Percentiles rank a stretch among this genome's conserved stretches.
These are phyloP conservation scores for Mesorhabditis spiculigera DNA, from an alignment of 2,888 invertebrate genomes.

Conservation along the genomic window DNA sequence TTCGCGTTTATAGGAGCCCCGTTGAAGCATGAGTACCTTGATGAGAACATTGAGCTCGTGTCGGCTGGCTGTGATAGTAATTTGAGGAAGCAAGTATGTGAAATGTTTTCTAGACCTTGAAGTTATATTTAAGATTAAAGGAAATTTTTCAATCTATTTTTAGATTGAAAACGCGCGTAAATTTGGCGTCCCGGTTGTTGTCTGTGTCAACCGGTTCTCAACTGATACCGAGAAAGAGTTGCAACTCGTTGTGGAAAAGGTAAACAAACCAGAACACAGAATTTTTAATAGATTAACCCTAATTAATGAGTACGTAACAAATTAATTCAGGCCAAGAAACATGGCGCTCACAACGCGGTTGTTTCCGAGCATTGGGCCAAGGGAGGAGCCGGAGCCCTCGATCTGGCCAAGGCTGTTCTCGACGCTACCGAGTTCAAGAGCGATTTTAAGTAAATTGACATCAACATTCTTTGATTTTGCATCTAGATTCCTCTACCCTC, in stretches of 20 bases:
- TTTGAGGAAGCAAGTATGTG: constrained; percentile 71
- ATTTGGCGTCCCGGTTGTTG: constrained; percentile 87
- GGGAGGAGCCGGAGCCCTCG: constrained; percentile 82
- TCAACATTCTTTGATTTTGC: too few relatives aligned
- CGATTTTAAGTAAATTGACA: constrained; percentile 15
- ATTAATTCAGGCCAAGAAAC: constrained; percentile 65
- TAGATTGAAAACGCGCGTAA: constrained; percentile 83
- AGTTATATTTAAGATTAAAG: not conserved
- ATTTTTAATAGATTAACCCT: not conserved
- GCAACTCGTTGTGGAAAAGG: constrained; percentile 70
- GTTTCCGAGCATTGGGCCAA: constrained; percentile 81
- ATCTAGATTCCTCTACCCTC: constrained; percentile 52
- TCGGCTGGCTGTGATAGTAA: constrained; percentile 79
- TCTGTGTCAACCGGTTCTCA: constrained; percentile 82
- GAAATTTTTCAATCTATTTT: constrained; percentile 9
- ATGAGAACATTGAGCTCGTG: constrained; percentile 77
- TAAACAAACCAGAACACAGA: not conserved
- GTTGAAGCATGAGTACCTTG: constrained; percentile 76
- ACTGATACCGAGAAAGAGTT: constrained; percentile 82
- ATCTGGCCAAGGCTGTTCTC: constrained; percentile 82
- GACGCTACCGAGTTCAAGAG: constrained; percentile 70
- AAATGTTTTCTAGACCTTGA: not conserved
- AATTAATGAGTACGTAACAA: not conserved
- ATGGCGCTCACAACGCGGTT: constrained; percentile 83
- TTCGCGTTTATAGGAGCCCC: too few relatives aligned